A percentile compares a stretch with the other conserved stretches of the same genome.
These are phyloP conservation scores for Pecten maximus DNA, from an alignment of 2,888 invertebrate species.

Conservation along the genomic window DNA sequence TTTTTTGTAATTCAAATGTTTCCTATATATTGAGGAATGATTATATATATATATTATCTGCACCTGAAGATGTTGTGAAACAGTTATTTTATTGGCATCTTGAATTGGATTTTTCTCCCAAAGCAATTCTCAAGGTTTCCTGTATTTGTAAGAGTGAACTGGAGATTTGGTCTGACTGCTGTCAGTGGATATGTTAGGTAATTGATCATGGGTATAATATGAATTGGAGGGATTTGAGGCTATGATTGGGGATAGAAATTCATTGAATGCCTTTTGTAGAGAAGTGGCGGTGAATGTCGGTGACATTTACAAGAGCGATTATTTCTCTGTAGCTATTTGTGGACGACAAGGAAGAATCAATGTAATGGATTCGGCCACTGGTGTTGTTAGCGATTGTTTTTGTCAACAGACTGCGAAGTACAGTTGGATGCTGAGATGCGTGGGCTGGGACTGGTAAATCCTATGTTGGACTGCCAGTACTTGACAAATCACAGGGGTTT, in stretches of 20 bases:
- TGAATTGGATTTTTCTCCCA: neutral
- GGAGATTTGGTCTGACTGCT: neutral
- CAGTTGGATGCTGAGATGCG: neutral
- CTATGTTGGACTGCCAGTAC: neutral
- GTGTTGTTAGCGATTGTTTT: neutral
- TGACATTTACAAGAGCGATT: neutral
- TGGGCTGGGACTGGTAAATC: neutral
- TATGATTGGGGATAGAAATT: neutral
- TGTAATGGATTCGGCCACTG: neutral
- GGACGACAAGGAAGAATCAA: neutral
- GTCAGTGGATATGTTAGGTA: neutral
- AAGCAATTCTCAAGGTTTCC: neutral
- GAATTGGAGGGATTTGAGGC: neutral
- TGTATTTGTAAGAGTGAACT: neutral
- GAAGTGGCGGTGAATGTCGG: neutral
- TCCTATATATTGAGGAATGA: no score
- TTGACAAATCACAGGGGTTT: neutral
- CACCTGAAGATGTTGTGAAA: no score
- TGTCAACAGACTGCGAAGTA: neutral
- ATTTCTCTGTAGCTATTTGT: conserved; percentile 15
- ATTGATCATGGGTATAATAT: neutral
- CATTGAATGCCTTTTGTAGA: neutral
- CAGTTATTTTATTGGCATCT: neutral
- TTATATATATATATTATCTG: no score
- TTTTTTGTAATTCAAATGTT: no score